Conservation (phyloP, 2,113 vertebrate genomes). For the Ibidorhyncha struthersii region DNA sequence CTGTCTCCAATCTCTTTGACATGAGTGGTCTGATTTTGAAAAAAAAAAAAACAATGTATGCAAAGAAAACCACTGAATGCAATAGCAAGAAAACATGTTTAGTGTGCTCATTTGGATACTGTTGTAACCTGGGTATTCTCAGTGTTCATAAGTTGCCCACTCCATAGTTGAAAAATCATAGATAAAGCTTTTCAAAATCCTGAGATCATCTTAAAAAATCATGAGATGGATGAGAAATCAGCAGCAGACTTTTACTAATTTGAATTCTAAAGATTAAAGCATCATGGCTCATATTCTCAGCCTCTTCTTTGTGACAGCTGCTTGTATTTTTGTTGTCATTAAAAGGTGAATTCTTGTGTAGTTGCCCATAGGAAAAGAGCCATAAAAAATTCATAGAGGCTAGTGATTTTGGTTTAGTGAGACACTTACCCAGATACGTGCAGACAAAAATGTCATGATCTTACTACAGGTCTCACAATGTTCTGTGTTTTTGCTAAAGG, state of each 20-base stretch:
- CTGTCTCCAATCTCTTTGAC: not conserved
- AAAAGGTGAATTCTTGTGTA: not conserved
- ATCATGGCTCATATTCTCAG: not conserved
- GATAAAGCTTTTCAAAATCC: not conserved
- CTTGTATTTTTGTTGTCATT: not conserved
- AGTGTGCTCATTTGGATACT: not conserved
- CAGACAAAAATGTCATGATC: not conserved
- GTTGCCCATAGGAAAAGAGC: not conserved
- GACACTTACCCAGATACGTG: not conserved
- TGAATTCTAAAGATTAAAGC: not conserved
- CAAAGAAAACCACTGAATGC: not conserved
- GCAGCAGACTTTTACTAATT: not conserved
- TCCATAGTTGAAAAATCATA: not conserved
- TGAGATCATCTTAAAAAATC: not conserved
- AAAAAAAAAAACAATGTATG: accelerated
- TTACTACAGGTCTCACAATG: not conserved
- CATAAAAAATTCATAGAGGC: not conserved
- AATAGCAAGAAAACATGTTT: not conserved
- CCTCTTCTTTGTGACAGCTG: not conserved
- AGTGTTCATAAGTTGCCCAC: not conserved
- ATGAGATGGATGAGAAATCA: not conserved
- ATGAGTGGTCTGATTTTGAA: not conserved
- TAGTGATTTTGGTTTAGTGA: not conserved
- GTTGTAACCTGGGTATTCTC: not conserved
- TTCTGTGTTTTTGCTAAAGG: not conserved